These are phyloP conservation scores for Synanthedon tipuliformis DNA, from an alignment of 2,888 invertebrate species.

Conservation along the genomic window DNA sequence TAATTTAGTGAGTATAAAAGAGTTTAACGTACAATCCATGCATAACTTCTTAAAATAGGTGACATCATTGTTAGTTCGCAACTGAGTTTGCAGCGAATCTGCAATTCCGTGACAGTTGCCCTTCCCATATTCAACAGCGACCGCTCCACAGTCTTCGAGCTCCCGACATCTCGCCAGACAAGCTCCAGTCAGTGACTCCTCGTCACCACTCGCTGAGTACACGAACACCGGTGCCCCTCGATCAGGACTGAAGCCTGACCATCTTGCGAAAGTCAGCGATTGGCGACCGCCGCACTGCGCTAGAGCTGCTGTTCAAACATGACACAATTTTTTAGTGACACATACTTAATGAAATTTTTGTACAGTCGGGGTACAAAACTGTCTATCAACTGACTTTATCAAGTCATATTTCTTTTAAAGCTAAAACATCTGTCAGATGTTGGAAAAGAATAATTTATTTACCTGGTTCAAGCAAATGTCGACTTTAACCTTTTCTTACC, in stretches of 20 bases:
- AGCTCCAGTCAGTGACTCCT: constrained; percentile 50
- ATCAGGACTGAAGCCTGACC: constrained; percentile 51
- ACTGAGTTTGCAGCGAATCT: constrained; percentile 18
- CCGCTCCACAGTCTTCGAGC: constrained; percentile 45
- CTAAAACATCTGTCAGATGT: too few species aligned
- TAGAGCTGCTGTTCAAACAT: constrained; percentile 12
- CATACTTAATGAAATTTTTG: too few species aligned
- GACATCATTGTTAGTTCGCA: constrained; percentile 64
- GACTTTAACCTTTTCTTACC: too few species aligned
- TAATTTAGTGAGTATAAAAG: not conserved
- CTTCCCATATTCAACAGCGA: constrained; percentile 53
- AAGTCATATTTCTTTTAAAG: too few species aligned
- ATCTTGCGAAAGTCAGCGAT: constrained; percentile 39
- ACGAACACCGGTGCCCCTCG: constrained; percentile 50
- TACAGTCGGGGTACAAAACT: too few species aligned
- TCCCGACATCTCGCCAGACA: constrained; percentile 58
- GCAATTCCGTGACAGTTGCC: constrained; percentile 61
- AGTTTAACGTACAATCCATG: constrained; percentile 56
- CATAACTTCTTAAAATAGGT: constrained; percentile 77
- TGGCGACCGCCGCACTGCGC: constrained; percentile 37
- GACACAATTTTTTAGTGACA: too few species aligned
- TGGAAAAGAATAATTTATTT: too few species aligned
- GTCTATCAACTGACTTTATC: too few species aligned
- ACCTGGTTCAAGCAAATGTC: too few species aligned
- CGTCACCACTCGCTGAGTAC: constrained; percentile 55